Evolutionary conservation across 2,113 vertebrate genomes (phyloP).

Genomic region (Mus musculus): GRCm39 chr13:94936501-94937000

Average conservation of each 20-base stretch:
- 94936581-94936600: background rate
- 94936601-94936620: background rate
- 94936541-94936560: background rate
- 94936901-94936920: background rate
- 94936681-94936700: background rate
- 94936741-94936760: background rate
- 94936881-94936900: background rate
- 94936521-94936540: background rate
- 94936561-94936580: background rate
- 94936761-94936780: background rate
- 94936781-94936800: background rate
- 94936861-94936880: slow-evolving; percentile 37
- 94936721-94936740: background rate
- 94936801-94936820: background rate
- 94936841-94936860: slow-evolving; percentile 6
- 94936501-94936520: background rate
- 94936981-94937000: background rate
- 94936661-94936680: background rate
- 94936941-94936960: slow-evolving; percentile 4
- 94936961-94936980: background rate
- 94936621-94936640: background rate
- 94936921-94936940: background rate
- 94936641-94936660: background rate
- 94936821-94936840: slow-evolving; percentile 21
- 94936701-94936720: background rate